Evolutionary conservation across 2,113 vertebrate genomes (phyloP).

Genomic region (Grammomys surdaster): DNA sequence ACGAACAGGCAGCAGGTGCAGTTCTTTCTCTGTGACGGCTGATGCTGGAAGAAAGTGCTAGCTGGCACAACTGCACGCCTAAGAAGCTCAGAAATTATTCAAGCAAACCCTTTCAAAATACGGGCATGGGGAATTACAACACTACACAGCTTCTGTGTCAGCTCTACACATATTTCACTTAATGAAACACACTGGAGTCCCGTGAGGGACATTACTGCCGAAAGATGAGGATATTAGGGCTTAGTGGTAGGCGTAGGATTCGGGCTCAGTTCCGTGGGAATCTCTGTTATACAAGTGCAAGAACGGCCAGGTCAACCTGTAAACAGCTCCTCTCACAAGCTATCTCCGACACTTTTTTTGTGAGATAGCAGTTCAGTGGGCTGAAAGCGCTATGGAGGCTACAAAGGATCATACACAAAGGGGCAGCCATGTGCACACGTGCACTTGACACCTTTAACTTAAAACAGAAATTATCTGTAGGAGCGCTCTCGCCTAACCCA

Average conservation of each 20-base stretch:
- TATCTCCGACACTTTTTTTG: not conserved
- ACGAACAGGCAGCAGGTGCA: not conserved
- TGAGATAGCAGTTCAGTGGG: not conserved
- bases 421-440: not conserved
- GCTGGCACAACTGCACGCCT: not conserved
- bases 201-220: not conserved
- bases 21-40: too few relatives aligned
- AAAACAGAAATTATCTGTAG: not conserved
- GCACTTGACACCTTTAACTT: not conserved
- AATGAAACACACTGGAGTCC: not conserved
- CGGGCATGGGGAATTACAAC: not conserved
- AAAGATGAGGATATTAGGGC: not conserved
- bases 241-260: not conserved
- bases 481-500: not conserved
- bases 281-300: not conserved
- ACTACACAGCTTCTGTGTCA: not conserved
- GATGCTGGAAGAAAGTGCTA: not conserved
- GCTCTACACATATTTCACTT: not conserved
- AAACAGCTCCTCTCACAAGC: not conserved
- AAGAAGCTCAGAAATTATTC: not conserved
- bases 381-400: not conserved
- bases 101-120: slow-evolving; percentile 37
- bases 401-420: not conserved
- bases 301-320: not conserved
- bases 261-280: not conserved